Evolutionary conservation across 2,113 vertebrate genomes (phyloP).

Genomic region (Rhadina sibilatrix): DNA sequence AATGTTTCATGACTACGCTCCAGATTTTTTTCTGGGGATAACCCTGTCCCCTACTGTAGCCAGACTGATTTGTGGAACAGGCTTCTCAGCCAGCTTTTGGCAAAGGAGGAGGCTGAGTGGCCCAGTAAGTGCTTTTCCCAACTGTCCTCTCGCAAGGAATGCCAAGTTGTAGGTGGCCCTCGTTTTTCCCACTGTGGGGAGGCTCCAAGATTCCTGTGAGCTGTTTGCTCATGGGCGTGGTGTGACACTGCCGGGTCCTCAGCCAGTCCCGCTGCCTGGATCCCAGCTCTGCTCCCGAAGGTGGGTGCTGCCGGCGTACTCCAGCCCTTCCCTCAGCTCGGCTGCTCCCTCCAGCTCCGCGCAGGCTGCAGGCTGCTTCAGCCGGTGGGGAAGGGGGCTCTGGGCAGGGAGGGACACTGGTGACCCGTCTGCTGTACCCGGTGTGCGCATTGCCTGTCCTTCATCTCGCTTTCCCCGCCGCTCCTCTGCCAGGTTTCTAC

Average conservation of each 20-base stretch:
- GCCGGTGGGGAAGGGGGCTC: rapidly evolving
- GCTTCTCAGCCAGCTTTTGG: neutral
- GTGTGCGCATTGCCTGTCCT: neutral
- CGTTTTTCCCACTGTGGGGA: rapidly evolving
- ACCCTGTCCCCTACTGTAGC: neutral
- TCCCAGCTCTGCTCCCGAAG: rapidly evolving
- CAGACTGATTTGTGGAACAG: neutral
- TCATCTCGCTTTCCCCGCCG: neutral
- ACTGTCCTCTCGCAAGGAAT: neutral
- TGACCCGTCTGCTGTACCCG: neutral
- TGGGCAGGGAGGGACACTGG: rapidly evolving
- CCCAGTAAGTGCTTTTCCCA: neutral
- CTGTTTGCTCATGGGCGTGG: rapidly evolving
- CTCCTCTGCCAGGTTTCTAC: neutral
- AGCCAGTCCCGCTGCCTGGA: rapidly evolving
- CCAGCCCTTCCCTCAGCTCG: neutral
- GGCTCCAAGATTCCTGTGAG: rapidly evolving
- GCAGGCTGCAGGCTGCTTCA: rapidly evolving
- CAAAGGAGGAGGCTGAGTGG: neutral
- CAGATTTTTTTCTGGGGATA: neutral
- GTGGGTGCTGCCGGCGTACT: neutral
- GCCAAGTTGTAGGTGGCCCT: neutral
- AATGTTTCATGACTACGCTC: neutral
- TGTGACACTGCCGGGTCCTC: rapidly evolving
- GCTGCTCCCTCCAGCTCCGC: rapidly evolving